These are phyloP conservation scores for Invenusta paracnida DNA, from an alignment of 2,888 invertebrate genomes.

Conservation along the genomic window DNA sequence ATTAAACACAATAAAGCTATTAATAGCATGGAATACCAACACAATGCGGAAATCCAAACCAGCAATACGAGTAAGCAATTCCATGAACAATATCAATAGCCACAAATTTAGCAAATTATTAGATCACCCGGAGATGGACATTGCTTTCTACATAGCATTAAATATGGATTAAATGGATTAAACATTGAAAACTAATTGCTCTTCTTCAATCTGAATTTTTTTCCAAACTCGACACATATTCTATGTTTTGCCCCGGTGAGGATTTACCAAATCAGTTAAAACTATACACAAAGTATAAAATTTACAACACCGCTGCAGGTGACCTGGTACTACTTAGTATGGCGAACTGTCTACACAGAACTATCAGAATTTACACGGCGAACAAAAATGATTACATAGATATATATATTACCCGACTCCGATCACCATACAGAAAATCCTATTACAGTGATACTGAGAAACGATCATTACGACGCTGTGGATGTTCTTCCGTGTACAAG, in stretches of 20 bases:
- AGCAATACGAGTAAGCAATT: no score
- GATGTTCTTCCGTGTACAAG: neutral
- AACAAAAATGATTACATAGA: neutral
- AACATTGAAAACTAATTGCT: no score
- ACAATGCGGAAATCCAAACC: neutral
- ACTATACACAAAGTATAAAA: neutral
- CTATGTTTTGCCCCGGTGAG: neutral
- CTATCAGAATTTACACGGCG: neutral
- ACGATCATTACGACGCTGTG: conserved; percentile 8
- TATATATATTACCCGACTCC: neutral
- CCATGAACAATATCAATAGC: no score
- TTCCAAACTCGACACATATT: neutral
- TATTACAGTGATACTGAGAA: neutral
- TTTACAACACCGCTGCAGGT: neutral
- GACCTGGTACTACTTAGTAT: neutral
- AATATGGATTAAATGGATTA: no score
- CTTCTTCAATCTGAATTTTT: neutral
- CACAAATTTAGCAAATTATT: no score
- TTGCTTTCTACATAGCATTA: no score
- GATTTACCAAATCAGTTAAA: neutral
- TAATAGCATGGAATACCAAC: neutral
- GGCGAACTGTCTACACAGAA: neutral
- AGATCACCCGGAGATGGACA: no score
- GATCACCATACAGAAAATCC: neutral
- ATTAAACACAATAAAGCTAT: neutral